phyloP scores from a whole-genome alignment of 2,113 vertebrate species.

The Taurulus bubalis region DNA sequence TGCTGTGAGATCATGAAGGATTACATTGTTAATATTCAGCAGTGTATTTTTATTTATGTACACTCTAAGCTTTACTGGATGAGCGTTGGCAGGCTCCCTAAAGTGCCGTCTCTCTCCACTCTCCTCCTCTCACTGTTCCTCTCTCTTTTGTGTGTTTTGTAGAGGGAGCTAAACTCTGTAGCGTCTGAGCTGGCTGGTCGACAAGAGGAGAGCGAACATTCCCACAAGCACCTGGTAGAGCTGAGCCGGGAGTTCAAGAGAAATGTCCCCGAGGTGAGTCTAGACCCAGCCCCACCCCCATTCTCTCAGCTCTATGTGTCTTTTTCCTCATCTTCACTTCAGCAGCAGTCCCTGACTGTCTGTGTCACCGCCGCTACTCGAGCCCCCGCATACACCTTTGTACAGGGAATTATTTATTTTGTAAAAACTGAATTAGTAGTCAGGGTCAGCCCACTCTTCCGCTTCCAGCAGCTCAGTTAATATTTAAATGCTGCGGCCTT shows the following conservation, averaged over 20 bases:
- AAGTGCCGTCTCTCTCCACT: constrained; percentile 63
- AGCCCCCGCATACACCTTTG: constrained; percentile 46
- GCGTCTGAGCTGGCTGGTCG: constrained; percentile 88
- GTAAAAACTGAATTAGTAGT: constrained; percentile 51
- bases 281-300: background rate
- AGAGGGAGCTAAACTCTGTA: constrained; percentile 93
- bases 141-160: constrained; percentile 78
- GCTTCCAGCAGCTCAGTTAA: constrained; percentile 39
- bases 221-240: constrained; percentile 95
- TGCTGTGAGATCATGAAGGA: constrained; percentile 83
- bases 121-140: constrained; percentile 69
- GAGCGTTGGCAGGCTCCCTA: constrained; percentile 71
- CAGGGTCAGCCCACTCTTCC: constrained; percentile 11
- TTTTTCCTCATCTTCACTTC: constrained; percentile 57
- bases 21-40: constrained; percentile 83
- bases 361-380: constrained; percentile 27
- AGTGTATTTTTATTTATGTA: constrained; percentile 85
- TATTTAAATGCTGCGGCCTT: constrained; percentile 63
- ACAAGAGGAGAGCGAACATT: constrained; percentile 88
- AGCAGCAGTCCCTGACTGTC: constrained; percentile 35
- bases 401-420: constrained; percentile 45
- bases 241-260: constrained; percentile 96
- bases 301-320: constrained; percentile 37
- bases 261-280: constrained; percentile 95
- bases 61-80: constrained; percentile 76